phyloP scores from a whole-genome alignment of 2,888 invertebrate species.

The Bellardia pandia region DNA sequence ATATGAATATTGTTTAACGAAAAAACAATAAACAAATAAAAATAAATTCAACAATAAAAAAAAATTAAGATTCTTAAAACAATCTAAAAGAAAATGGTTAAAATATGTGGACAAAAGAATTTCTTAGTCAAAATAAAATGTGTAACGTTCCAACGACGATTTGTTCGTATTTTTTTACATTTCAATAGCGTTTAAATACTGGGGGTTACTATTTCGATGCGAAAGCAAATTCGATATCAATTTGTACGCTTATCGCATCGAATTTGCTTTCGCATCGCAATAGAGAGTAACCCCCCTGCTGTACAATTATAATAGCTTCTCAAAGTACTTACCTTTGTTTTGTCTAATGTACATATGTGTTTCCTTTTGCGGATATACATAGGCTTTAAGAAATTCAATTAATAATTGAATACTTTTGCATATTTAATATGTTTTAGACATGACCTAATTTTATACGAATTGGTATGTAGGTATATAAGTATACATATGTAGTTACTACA shows the following conservation, averaged over 20 bases:
- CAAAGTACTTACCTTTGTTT: too few species aligned
- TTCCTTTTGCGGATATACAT: neutral
- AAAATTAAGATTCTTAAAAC: constrained; percentile 25
- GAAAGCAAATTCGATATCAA: too few species aligned
- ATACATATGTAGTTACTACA: neutral
- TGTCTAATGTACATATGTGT: too few species aligned
- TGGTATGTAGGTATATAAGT: neutral
- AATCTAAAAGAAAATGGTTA: neutral
- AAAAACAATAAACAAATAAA: neutral
- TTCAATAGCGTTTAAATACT: too few species aligned
- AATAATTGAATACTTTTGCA: neutral
- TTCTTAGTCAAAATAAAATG: too few species aligned
- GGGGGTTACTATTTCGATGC: too few species aligned
- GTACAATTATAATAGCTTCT: too few species aligned
- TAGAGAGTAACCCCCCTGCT: too few species aligned
- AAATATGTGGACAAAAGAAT: neutral
- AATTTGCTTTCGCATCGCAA: too few species aligned
- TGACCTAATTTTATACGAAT: neutral
- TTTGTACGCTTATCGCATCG: too few species aligned
- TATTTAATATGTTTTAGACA: neutral
- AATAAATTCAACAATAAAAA: constrained; percentile 24
- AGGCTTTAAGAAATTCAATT: neutral
- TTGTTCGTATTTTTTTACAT: too few species aligned
- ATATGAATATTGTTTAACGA: neutral
- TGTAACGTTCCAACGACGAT: too few species aligned